Evolutionary conservation across 2,113 vertebrate genomes (phyloP).

Genomic region (Grammomys surdaster): DNA sequence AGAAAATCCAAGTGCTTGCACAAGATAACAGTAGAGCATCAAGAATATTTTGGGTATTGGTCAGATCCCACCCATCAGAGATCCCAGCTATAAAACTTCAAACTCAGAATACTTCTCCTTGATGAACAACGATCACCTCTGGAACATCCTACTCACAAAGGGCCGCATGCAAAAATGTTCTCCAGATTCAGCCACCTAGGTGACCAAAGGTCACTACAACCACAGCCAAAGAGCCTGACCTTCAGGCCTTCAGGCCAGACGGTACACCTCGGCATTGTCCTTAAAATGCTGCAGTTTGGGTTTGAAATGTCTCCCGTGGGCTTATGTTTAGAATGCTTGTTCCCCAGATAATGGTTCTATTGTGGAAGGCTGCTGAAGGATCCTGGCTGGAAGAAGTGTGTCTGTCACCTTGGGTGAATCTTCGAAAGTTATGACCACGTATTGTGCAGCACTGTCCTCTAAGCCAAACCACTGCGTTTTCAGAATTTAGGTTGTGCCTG

Average conservation of each 20-base stretch:
- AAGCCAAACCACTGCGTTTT: not conserved
- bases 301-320: not conserved
- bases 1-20: not conserved
- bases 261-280: not conserved
- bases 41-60: not conserved
- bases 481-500: not conserved
- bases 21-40: no score
- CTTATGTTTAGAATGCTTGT: not conserved
- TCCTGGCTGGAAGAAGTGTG: not conserved
- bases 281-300: not conserved
- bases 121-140: not conserved
- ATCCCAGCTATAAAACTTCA: not conserved
- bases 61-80: not conserved
- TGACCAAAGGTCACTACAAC: not conserved
- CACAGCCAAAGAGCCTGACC: not conserved
- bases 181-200: not conserved
- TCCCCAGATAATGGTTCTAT: not conserved
- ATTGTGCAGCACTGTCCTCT: not conserved
- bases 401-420: not conserved
- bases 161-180: no score
- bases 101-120: not conserved
- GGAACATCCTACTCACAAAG: not conserved
- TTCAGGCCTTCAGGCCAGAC: not conserved
- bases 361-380: not conserved
- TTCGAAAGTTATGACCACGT: not conserved